Evolutionary conservation across 2,113 vertebrate species (phyloP), one percentile per base, ranked within the genome.

Genomic region (Recurvirostra avosetta): DNA sequence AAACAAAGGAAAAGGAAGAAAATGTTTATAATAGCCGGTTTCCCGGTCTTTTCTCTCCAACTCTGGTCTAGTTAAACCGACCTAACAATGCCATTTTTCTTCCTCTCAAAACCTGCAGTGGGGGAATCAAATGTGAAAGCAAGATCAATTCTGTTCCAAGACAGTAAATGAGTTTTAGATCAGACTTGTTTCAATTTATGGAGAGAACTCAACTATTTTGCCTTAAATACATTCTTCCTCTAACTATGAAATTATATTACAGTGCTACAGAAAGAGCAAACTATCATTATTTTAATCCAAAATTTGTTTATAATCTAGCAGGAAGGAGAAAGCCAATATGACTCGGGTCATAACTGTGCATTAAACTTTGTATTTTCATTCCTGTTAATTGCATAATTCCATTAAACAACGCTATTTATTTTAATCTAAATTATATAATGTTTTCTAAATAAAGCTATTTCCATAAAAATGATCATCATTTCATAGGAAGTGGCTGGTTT

Each of bases 71-170:
- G 86, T 97, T 97, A 94, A 83, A 74, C 56, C 58, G 47, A 90
- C 83, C 79, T 80, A 96, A 91, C 93, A 90, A 81, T 49, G 90
- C 95, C 81, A 97, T 97, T 98, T 97, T 97, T 97, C 95, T 97
- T 97, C 95, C 92, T 97, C 87, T 97, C 97, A 63, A 84, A 95
- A 90, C 55, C 95, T 91, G 95, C 92, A 83, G 76, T 63, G 65
- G 80, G 91, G 94, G 97, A 98, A 98, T 98, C 97, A 97, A 97
- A 98, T 86, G 97, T 95, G 97, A 98, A 98, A 95, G 97, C 87
- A 88, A 97, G 98, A 98, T 98, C 98, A 98, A 98, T 98, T 98
- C 92, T 92, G 73, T 62, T 97, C 94, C 91, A 92, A 95, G 93
- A 94, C 94, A 96, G 97, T 94, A 97, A 97, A 98, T 97, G 97